Percentiles rank a stretch among this genome's conserved stretches.
phyloP scores from a whole-genome alignment of 2,113 vertebrate genomes.

The Xenopus laevis region DNA sequence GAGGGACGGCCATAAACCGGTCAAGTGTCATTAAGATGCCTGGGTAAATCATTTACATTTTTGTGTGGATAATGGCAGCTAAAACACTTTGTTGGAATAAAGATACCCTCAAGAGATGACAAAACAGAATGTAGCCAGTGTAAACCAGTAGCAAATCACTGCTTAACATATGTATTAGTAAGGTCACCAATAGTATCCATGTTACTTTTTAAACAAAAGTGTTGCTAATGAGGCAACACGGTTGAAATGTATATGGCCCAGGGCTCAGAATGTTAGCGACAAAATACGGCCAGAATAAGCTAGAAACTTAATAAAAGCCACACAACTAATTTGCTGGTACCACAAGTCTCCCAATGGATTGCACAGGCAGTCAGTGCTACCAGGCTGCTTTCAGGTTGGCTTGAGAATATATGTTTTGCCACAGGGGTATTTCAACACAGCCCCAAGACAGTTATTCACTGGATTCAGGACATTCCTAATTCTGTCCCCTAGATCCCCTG shows the following conservation, averaged over 20 bases:
- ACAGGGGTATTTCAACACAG: too few relatives aligned
- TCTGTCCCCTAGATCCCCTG: too few relatives aligned
- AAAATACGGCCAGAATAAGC: background rate
- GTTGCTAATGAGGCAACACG: constrained; percentile 69
- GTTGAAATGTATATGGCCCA: constrained; percentile 62
- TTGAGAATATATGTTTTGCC: too few relatives aligned
- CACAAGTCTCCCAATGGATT: background rate
- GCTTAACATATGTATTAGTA: constrained; percentile 57
- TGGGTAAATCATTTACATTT: constrained; percentile 64
- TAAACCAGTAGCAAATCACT: constrained; percentile 58
- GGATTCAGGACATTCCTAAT: too few relatives aligned
- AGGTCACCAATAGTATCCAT: constrained; percentile 67
- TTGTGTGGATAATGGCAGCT: constrained; percentile 50
- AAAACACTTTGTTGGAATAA: constrained; percentile 48
- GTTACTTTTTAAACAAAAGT: constrained; percentile 82
- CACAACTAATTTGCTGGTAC: background rate
- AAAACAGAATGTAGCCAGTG: constrained; percentile 56
- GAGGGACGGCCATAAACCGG: constrained; percentile 46
- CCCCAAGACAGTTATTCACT: too few relatives aligned
- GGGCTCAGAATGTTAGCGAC: constrained; percentile 33
- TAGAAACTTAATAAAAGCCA: background rate
- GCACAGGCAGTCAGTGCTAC: background rate
- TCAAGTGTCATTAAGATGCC: constrained; percentile 46
- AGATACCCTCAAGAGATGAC: constrained; percentile 54
- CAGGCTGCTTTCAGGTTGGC: too few relatives aligned